Evolutionary conservation across 2,113 vertebrate species (phyloP).

Genomic region (Myiopsitta monachus): DNA sequence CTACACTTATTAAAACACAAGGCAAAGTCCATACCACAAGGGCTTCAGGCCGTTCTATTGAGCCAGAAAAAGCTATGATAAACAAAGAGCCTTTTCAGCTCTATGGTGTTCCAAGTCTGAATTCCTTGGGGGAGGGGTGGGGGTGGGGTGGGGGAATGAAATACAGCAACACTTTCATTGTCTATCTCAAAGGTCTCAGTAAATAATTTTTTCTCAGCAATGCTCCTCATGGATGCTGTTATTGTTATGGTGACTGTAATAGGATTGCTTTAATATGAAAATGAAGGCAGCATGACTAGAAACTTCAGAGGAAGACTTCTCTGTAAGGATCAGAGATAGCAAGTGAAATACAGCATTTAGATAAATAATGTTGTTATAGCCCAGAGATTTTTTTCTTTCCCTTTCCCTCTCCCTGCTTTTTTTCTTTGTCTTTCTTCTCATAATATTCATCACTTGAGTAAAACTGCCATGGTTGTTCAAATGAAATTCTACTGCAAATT

Average conservation of each 20-base stretch:
- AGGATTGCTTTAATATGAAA: conserved; percentile 21
- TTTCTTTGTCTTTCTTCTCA: not conserved
- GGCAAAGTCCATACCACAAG: not conserved
- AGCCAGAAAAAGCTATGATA: not conserved
- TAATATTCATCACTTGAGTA: not conserved
- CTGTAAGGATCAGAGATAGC: not conserved
- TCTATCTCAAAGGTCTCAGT: not conserved
- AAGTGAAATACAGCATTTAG: conserved; percentile 7
- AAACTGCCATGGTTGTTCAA: not conserved
- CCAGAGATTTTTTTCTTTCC: not conserved
- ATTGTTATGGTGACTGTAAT: not conserved
- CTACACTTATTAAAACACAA: not conserved
- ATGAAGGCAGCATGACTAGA: not conserved
- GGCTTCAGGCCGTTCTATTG: not conserved
- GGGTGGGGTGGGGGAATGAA: not conserved
- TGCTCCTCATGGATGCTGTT: not conserved
- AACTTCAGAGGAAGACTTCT: conserved; percentile 42
- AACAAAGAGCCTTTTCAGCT: not conserved
- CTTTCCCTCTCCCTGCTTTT: not conserved
- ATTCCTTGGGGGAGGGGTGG: not conserved
- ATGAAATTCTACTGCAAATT: not conserved
- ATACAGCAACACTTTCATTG: not conserved
- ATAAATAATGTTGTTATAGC: not conserved
- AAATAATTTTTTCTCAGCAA: conserved; percentile 3
- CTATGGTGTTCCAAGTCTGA: not conserved